Evolutionary conservation across 2,888 invertebrate genomes (phyloP).

Genomic region (Hydrotaea diabolus): DNA sequence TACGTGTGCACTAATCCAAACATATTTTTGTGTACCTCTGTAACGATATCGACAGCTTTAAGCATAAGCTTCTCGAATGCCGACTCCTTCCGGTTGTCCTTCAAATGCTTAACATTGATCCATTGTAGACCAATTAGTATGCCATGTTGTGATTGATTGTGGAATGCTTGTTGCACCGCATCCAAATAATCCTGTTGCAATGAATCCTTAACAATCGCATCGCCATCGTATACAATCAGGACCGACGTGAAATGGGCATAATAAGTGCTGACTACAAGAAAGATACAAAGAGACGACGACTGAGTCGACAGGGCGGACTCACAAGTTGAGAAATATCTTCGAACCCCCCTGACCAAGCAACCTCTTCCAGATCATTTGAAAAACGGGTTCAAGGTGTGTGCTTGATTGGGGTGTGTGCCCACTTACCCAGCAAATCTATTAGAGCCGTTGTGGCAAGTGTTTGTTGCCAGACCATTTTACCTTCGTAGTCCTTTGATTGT

Average conservation of each 20-base stretch:
- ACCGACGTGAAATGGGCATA: slow-evolving; percentile 74
- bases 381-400: background rate
- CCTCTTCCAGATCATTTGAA: background rate
- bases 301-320: background rate
- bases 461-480: slow-evolving; percentile 29
- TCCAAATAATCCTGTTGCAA: slow-evolving; percentile 74
- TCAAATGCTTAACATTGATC: slow-evolving; percentile 74
- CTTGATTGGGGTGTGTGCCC: background rate
- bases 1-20: no score
- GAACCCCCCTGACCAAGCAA: no score
- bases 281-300: background rate
- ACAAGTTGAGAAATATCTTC: slow-evolving; percentile 14
- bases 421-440: slow-evolving; percentile 58
- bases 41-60: slow-evolving; percentile 73
- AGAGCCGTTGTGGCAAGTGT: slow-evolving; percentile 34
- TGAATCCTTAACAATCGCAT: background rate
- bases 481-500: background rate
- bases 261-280: slow-evolving; percentile 73
- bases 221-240: slow-evolving; percentile 74
- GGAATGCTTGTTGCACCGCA: slow-evolving; percentile 71
- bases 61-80: slow-evolving; percentile 72
- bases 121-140: slow-evolving; percentile 73
- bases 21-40: slow-evolving; percentile 71
- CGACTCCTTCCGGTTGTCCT: slow-evolving; percentile 42
- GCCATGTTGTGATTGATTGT: slow-evolving; percentile 66